phyloP scores from a whole-genome alignment of 1,140 invertebrate species.

The Camponotus floridanus region DNA sequence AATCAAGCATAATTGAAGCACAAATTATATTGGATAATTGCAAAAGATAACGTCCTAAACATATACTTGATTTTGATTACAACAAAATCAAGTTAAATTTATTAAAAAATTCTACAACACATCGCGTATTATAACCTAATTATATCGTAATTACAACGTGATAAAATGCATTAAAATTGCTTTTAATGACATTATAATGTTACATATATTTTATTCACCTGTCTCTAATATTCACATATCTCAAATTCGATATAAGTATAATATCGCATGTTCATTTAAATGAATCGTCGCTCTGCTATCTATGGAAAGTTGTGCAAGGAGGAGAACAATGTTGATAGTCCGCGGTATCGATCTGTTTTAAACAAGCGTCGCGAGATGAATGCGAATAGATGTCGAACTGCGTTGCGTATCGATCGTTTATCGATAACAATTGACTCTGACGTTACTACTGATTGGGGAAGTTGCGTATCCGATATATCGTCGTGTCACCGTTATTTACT shows the following conservation, averaged over 20 bases:
- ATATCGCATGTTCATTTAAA: not conserved
- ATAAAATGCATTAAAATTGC: too few relatives aligned
- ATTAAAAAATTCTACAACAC: too few relatives aligned
- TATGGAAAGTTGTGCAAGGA: slow-evolving; percentile 3
- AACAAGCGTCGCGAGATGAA: slow-evolving; percentile 15
- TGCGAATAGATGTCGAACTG: slow-evolving; percentile 29
- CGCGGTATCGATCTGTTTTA: not conserved
- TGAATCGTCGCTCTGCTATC: not conserved
- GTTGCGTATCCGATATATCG: not conserved
- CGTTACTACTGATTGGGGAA: slow-evolving; percentile 5
- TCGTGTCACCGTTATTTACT: not conserved
- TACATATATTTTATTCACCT: too few relatives aligned
- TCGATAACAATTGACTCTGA: slow-evolving; percentile 35
- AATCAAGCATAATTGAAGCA: too few relatives aligned
- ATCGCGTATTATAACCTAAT: too few relatives aligned
- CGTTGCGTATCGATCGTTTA: slow-evolving; percentile 17
- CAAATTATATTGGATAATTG: too few relatives aligned
- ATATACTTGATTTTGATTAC: too few relatives aligned
- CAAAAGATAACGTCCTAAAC: too few relatives aligned
- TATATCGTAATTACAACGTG: too few relatives aligned
- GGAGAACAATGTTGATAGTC: slow-evolving; percentile 26
- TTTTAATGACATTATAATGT: too few relatives aligned
- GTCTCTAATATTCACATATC: not conserved
- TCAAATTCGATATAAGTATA: not conserved
- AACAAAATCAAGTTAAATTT: too few relatives aligned